phyloP scores from a whole-genome alignment of 2,113 vertebrate genomes.

The Sebastes fasciatus region DNA sequence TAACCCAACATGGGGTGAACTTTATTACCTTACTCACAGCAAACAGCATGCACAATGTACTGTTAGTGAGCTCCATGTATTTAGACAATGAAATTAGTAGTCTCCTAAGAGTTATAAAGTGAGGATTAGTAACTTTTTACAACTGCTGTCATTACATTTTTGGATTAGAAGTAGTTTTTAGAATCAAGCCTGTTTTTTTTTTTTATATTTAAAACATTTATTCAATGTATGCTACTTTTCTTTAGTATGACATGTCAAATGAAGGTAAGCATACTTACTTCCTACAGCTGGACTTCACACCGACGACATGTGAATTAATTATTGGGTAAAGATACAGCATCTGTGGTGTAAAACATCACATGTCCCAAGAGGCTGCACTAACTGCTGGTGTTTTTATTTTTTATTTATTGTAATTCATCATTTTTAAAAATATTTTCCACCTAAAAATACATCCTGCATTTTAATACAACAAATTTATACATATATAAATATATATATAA shows the following conservation, averaged over 20 bases:
- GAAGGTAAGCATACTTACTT: neutral
- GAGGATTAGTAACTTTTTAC: neutral
- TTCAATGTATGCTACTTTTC: neutral
- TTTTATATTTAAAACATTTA: neutral
- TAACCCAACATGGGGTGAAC: constrained; percentile 17
- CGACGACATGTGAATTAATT: neutral
- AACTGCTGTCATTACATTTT: neutral
- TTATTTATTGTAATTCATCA: neutral
- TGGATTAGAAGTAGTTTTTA: neutral
- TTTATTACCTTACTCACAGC: constrained; percentile 20
- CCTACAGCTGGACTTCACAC: neutral
- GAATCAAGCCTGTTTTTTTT: neutral
- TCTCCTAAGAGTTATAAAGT: neutral
- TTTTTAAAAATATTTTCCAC: too few species aligned
- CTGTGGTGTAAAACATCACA: neutral
- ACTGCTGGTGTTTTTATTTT: neutral
- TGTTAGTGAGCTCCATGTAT: neutral
- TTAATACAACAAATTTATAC: neutral
- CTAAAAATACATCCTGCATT: neutral
- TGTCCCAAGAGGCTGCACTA: neutral
- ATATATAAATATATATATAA: neutral
- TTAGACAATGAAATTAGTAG: neutral
- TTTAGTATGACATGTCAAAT: neutral
- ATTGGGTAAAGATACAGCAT: neutral
- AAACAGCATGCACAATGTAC: constrained; percentile 1